Evolutionary conservation across 2,113 vertebrate genomes (phyloP), one percentile per base, ranked within the genome.

Genomic region (Buteo buteo): DNA sequence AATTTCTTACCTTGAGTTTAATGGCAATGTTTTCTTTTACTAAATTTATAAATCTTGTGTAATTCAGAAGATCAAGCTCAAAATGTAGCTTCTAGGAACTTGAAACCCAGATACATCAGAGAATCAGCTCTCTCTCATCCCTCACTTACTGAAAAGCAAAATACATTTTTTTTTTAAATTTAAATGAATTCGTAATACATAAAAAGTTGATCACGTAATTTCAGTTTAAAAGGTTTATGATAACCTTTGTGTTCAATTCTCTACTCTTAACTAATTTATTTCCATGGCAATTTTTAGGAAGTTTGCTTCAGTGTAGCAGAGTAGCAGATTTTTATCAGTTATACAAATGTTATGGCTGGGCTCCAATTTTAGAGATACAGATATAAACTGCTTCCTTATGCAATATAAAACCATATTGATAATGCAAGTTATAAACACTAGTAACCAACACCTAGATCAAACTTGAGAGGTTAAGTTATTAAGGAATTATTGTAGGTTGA

Each of bases 1-100:
- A 97, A 98, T 98, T 98, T 98, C 88, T 94, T 98, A 98, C 96
- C 90, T 95, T 96, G 97, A 98, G 96, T 98, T 96, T 97, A 96
- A 97, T 92, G 96, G 86, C 96, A 96, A 97, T 98, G 88, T 91
- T 98, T 98, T 98, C 88, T 98, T 98, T 97, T 80, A 86, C 55
- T 36, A 54, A 78, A 81, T 67, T 81, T 82, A 77, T 65, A 84
- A 95, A 17, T 86, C 38, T 69, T 84, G 36, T 81, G 26, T 52
- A 76, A 54, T 81, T 94, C 3, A 2, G 36, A 22, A 72, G 10
- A 66, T 25, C 71, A 40, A 86, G 8, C 10, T 88, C 61, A 49
- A 80, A 74, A 78, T 26, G 10, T 72, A 86, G 19, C 47, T 77
- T 58, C 26, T 79, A 88, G 67, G 54, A 95, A 58, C 17, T 2